Conservation (phyloP, 1,140 invertebrate species). For the Bombus confusus region DNA sequence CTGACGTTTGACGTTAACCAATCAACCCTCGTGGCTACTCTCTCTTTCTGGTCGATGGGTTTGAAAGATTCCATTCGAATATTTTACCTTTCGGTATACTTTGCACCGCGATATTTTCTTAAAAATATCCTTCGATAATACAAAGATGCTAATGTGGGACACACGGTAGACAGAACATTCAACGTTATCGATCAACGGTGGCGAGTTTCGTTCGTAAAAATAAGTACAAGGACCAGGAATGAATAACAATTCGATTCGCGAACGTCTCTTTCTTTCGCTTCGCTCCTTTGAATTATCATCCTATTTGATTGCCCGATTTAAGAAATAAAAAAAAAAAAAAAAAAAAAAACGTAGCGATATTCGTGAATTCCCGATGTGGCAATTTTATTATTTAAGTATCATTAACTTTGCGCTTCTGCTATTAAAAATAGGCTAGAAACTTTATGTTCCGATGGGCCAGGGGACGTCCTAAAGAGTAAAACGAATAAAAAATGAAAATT, state of each 20-base stretch:
- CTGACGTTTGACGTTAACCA: constrained; percentile 14
- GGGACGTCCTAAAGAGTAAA: no score
- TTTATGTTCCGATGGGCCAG: no score
- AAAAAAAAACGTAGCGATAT: no score
- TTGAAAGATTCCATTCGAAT: background rate
- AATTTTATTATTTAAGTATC: background rate
- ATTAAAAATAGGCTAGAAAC: no score
- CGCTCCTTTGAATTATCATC: background rate
- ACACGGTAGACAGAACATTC: background rate
- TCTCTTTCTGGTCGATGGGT: background rate
- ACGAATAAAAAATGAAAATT: background rate
- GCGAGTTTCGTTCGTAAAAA: no score
- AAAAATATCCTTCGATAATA: background rate
- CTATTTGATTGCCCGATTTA: background rate
- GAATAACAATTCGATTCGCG: no score
- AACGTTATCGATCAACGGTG: background rate
- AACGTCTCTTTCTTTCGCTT: background rate
- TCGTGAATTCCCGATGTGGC: background rate
- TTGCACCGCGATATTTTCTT: background rate
- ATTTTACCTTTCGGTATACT: background rate
- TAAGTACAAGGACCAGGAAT: no score
- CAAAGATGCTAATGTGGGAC: background rate
- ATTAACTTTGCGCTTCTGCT: no score
- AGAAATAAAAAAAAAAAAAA: background rate
- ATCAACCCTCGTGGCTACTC: background rate